Evolutionary conservation across 2,888 invertebrate genomes (phyloP), one percentile per base, ranked within the genome.

Genomic region (Dryocosmus kuriphilus): DNA sequence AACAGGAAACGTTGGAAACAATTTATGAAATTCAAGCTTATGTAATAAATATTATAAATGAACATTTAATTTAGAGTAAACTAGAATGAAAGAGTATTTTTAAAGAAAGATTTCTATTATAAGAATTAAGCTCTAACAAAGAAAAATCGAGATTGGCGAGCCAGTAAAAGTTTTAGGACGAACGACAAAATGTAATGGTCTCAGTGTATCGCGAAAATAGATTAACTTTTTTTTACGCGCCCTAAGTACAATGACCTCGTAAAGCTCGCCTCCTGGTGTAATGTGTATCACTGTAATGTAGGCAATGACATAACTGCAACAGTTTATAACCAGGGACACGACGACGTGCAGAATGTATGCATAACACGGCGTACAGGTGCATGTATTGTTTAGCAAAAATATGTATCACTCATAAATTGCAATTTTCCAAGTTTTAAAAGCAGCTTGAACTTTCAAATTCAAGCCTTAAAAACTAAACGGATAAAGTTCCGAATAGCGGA

Each of bases 221-320:
- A 71, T 51, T 51, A 71, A 71, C 71, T 71, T 67, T 67, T 67
- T 67, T 71, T 71, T 71, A 71, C 30, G 41, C 27, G 51, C 46
- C 27, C 71, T 46, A 71, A 51, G 71, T 71, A 71, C 51, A 71
- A 71, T 30, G 30, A 51, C 71, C 71, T 71, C 71, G 51, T 71
- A 71, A 71, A 71, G 30, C 41, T 71, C 46, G 51, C 46, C 71
- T 71, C 11, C 16, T 51, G 30, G 51, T 71, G 71, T 71, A 71
- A 71, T 71, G 51, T 71, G 30, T 41, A 51, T 51, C 71, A 51
- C 46, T 71, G 46, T 51, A 30, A 19, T 41, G 65, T 30, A 51
- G 30, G 51, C 30, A 71, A 71, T 51, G 51, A 51, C 51, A 71
- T 32, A 71, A 71, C 71, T 51, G n/a, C 51, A 51, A 27, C 71